These are phyloP conservation scores for Drymodes brunneopygia DNA, from an alignment of 2,113 vertebrate species.

Conservation along the genomic window DNA sequence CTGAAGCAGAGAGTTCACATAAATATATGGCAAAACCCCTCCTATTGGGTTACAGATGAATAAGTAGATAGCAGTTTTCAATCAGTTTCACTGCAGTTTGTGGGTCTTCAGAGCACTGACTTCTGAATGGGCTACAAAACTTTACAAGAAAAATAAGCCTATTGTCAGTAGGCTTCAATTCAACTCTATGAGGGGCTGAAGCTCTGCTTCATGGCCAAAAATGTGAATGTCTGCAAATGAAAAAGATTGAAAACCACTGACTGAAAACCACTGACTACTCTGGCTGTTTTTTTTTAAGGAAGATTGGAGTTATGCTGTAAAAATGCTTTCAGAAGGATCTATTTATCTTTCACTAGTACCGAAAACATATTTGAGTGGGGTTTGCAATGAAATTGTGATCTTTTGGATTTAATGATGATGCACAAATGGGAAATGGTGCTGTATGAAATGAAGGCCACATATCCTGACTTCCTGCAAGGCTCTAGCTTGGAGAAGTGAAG, in stretches of 20 bases:
- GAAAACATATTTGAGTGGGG: not conserved
- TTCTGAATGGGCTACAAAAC: constrained; percentile 4
- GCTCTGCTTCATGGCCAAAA: not conserved
- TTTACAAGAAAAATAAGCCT: constrained; percentile 18
- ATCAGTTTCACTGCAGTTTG: not conserved
- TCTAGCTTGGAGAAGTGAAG: not conserved
- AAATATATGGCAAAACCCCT: not conserved
- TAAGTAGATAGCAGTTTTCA: not conserved
- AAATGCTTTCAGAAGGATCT: not conserved
- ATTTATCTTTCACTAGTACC: not conserved
- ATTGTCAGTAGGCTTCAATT: constrained; percentile 11
- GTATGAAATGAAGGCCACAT: accelerated
- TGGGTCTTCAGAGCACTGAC: not conserved
- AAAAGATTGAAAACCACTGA: not conserved
- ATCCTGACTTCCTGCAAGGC: not conserved
- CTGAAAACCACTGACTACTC: not conserved
- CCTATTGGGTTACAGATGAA: not conserved
- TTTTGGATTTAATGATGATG: not conserved
- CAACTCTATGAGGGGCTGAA: not conserved
- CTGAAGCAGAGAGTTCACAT: not conserved
- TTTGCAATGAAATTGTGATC: not conserved
- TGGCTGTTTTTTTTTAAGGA: not conserved
- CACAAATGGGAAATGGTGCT: not conserved
- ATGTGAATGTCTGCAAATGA: not conserved
- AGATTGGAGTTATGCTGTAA: not conserved